These are phyloP conservation scores for Steromphala cineraria DNA, from an alignment of 2,888 invertebrate species.

Conservation along the genomic window DNA sequence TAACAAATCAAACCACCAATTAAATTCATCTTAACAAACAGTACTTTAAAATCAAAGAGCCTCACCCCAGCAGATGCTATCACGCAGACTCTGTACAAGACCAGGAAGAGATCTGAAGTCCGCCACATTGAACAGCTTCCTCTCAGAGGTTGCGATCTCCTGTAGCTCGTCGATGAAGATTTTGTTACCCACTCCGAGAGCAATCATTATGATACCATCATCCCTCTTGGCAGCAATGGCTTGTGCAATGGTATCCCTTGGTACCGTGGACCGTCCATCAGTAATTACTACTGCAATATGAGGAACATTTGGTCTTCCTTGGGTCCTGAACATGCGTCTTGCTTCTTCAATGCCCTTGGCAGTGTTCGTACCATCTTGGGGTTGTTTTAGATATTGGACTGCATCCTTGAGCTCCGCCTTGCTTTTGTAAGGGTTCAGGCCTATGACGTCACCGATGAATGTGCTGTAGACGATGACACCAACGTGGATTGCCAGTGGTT, in stretches of 20 bases:
- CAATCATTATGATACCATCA: conserved; percentile 54
- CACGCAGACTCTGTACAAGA: conserved; percentile 34
- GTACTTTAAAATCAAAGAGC: no score
- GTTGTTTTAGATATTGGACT: conserved; percentile 50
- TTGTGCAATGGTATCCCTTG: conserved; percentile 48
- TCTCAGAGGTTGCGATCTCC: conserved; percentile 48
- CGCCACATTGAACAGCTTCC: conserved; percentile 31
- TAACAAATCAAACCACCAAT: no score
- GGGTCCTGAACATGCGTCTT: conserved; percentile 44
- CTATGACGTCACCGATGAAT: conserved; percentile 49
- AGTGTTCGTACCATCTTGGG: conserved; percentile 62
- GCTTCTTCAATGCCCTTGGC: conserved; percentile 52
- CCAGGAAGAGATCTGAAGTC: conserved; percentile 33
- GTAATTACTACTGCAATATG: conserved; percentile 65
- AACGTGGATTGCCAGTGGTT: conserved; percentile 56
- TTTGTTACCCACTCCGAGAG: conserved; percentile 59
- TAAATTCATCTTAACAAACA: no score
- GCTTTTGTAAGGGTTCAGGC: conserved; percentile 55
- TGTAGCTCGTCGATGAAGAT: conserved; percentile 56
- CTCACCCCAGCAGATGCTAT: conserved; percentile 38
- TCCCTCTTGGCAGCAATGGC: conserved; percentile 33
- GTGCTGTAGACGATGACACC: conserved; percentile 64
- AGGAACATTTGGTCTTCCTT: conserved; percentile 52
- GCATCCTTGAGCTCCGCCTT: conserved; percentile 53
- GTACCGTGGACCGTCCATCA: conserved; percentile 58